Percentiles rank a stretch among this genome's conserved stretches.
phyloP scores from a whole-genome alignment of 2,113 vertebrate species.

The Nyctereutes procyonoides region DNA sequence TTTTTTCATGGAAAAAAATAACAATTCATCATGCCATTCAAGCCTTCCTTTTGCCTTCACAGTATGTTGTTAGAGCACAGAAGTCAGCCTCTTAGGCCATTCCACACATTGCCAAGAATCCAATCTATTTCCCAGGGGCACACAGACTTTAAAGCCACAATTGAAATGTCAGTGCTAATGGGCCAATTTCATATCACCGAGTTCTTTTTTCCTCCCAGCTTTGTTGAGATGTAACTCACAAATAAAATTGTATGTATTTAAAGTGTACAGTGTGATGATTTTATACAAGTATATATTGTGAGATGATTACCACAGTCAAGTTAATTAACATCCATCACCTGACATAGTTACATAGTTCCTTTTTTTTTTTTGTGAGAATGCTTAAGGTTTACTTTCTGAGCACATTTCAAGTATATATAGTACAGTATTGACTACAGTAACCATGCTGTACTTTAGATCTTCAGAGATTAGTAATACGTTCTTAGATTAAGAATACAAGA shows the following conservation, averaged over 20 bases:
- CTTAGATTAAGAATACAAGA: not conserved
- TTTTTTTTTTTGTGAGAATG: not conserved
- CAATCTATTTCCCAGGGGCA: not conserved
- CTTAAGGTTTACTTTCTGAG: not conserved
- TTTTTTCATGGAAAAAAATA: conserved; percentile 16
- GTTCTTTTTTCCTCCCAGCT: not conserved
- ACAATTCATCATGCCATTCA: not conserved
- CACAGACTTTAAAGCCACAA: not conserved
- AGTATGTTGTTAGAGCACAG: not conserved
- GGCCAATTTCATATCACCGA: not conserved
- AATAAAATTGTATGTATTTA: not conserved
- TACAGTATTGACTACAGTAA: not conserved
- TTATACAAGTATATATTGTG: not conserved
- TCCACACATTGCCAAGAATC: not conserved
- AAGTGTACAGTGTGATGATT: not conserved
- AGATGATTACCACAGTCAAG: not conserved
- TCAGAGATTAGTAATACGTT: not conserved
- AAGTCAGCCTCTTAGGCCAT: not conserved
- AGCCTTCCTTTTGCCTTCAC: not conserved
- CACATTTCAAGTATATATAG: not conserved
- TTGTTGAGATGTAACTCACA: not conserved
- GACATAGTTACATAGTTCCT: not conserved
- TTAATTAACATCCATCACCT: not conserved
- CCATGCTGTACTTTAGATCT: not conserved
- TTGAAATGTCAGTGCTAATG: not conserved